These are phyloP conservation scores for Oscheius onirici DNA, from an alignment of 2,888 invertebrate genomes.

Conservation along the genomic window DNA sequence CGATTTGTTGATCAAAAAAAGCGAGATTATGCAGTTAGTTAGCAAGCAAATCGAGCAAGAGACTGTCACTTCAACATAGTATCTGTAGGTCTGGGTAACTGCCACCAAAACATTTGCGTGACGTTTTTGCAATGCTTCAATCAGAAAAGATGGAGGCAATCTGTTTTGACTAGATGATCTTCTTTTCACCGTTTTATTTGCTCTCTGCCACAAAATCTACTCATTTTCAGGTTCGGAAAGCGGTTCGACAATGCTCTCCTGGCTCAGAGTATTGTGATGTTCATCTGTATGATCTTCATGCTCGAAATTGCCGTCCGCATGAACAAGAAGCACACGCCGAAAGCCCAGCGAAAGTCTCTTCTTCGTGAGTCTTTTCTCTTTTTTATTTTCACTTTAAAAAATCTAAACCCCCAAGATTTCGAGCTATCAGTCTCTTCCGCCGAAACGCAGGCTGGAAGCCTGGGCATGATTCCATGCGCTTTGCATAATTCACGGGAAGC, in stretches of 20 bases:
- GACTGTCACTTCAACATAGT: no score
- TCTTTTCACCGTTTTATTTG: no score
- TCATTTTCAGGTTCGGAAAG: conserved; percentile 90
- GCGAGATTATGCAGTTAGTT: no score
- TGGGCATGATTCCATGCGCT: conserved; percentile 32
- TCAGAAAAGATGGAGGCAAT: no score
- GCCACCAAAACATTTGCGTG: no score
- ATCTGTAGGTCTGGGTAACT: no score
- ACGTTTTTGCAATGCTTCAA: no score
- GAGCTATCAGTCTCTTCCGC: no score
- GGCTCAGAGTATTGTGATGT: conserved; percentile 96
- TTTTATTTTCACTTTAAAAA: neutral
- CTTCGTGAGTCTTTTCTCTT: conserved; percentile 61
- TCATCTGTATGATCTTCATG: conserved; percentile 88
- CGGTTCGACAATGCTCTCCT: conserved; percentile 93
- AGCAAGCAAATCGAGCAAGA: no score
- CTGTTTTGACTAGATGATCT: no score
- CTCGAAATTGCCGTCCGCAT: conserved; percentile 70
- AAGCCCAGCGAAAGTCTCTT: conserved; percentile 62
- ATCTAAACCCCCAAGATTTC: neutral
- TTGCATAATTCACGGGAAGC: conserved; percentile 32
- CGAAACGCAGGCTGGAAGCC: no score
- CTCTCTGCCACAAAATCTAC: neutral
- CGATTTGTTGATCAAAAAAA: no score
- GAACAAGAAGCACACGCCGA: conserved; percentile 66